Percentiles rank a stretch among this genome's conserved stretches.
Conservation (phyloP, 1,140 invertebrate genomes). For the Cherax quadricarinatus region DNA sequence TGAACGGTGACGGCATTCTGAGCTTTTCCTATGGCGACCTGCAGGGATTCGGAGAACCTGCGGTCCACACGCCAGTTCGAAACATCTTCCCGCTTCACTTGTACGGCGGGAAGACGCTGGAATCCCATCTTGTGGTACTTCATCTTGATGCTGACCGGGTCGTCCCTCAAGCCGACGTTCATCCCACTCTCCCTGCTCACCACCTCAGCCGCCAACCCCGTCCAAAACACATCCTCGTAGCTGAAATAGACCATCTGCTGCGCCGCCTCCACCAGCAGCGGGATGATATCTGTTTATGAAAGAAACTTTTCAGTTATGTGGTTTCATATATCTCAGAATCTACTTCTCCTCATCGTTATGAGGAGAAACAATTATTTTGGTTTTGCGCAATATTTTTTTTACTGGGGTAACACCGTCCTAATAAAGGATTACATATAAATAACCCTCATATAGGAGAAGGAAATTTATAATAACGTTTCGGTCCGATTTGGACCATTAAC, state of each 20-base stretch:
- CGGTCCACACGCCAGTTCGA: constrained; percentile 14
- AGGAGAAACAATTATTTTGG: not conserved
- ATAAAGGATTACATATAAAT: no score
- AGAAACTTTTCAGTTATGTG: not conserved
- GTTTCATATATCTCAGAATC: not conserved
- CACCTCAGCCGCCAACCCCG: constrained; percentile 40
- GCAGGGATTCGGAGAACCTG: not conserved
- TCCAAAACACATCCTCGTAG: constrained; percentile 63
- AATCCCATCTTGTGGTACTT: constrained; percentile 8
- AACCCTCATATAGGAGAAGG: no score
- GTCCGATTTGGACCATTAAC: no score
- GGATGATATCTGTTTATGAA: constrained; percentile 26
- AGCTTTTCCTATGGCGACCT: not conserved
- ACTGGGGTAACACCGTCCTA: no score
- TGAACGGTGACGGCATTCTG: constrained; percentile 20
- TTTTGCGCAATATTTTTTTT: no score
- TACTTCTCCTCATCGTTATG: not conserved
- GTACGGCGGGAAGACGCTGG: not conserved
- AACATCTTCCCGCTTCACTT: constrained; percentile 16
- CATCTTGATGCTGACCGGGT: constrained; percentile 36
- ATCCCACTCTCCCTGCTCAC: constrained; percentile 4
- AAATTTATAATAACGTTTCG: no score
- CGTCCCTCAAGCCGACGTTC: not conserved
- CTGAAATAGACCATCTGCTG: constrained; percentile 43
- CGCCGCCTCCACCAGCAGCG: constrained; percentile 21